Evolutionary conservation across 2,797 vertebrate species (phyloP).

Genomic region (Tragopan temminckii): DNA sequence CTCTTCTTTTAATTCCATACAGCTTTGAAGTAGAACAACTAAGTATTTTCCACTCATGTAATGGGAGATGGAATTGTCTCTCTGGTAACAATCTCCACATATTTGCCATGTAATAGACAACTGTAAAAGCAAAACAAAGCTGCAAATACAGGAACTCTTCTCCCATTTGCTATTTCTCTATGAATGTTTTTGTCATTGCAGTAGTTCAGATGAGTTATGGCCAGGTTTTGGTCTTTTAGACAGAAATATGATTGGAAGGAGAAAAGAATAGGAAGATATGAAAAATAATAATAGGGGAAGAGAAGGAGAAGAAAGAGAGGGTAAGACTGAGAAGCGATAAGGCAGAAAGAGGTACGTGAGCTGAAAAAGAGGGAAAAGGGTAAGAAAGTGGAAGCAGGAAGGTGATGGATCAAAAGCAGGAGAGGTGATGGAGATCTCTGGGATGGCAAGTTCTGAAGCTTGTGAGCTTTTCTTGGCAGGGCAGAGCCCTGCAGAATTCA

Average conservation of each 20-base stretch:
- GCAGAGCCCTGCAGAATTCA: conserved; percentile 33
- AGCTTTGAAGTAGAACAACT: background rate
- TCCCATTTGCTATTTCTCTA: background rate
- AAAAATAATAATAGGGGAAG: background rate
- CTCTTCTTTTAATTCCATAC: background rate
- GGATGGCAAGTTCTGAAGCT: background rate
- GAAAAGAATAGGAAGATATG: background rate
- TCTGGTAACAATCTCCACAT: background rate
- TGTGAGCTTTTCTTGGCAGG: background rate
- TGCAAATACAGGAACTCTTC: background rate
- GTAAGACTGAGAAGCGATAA: background rate
- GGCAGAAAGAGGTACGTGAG: background rate
- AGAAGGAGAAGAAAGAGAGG: background rate
- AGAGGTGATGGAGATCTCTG: background rate
- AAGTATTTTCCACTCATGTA: background rate
- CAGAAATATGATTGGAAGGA: background rate
- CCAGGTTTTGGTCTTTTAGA: background rate
- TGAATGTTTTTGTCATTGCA: background rate
- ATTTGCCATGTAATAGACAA: background rate
- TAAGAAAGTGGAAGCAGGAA: background rate
- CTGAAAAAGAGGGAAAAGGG: background rate
- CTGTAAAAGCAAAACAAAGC: conserved; percentile 21
- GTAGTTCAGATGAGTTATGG: background rate
- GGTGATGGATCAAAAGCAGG: background rate
- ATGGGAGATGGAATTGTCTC: background rate